Conservation (phyloP, 2,888 invertebrate genomes). For the Ctena decussata region DNA sequence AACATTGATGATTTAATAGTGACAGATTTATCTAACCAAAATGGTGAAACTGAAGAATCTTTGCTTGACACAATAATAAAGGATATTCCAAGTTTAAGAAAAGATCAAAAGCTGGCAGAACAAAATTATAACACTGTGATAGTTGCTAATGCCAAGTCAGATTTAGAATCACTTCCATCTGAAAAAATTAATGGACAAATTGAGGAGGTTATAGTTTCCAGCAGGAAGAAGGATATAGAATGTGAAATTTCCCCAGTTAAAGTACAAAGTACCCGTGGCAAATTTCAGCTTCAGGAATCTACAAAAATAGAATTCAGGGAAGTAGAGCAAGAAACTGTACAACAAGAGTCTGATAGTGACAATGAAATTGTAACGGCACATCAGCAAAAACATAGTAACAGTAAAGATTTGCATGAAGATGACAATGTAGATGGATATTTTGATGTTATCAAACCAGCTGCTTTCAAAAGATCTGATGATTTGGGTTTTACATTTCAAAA, state of each 20-base stretch:
- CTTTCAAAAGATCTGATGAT: conserved; percentile 45
- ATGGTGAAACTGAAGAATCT: conserved; percentile 44
- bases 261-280: background rate
- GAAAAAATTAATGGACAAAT: conserved; percentile 4
- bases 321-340: background rate
- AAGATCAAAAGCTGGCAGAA: conserved; percentile 5
- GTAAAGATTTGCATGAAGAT: background rate
- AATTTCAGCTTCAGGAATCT: background rate
- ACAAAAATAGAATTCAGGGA: background rate
- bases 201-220: conserved; percentile 32
- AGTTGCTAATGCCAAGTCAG: conserved; percentile 26
- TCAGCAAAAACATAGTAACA: background rate
- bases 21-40: background rate
- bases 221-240: conserved; percentile 32
- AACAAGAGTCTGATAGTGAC: conserved; percentile 45
- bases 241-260: conserved; percentile 56
- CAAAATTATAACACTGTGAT: conserved; percentile 24
- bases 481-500: conserved; percentile 49
- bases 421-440: conserved; percentile 32
- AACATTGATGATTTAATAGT: conserved; percentile 20
- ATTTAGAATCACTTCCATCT: conserved; percentile 20
- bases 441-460: conserved; percentile 43
- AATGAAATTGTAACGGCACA: conserved; percentile 27
- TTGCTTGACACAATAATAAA: conserved; percentile 48
- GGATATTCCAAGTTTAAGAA: conserved; percentile 39